These are phyloP conservation scores for Procambarus virginalis DNA, from an alignment of 1,140 invertebrate species.

Conservation along the genomic window DNA sequence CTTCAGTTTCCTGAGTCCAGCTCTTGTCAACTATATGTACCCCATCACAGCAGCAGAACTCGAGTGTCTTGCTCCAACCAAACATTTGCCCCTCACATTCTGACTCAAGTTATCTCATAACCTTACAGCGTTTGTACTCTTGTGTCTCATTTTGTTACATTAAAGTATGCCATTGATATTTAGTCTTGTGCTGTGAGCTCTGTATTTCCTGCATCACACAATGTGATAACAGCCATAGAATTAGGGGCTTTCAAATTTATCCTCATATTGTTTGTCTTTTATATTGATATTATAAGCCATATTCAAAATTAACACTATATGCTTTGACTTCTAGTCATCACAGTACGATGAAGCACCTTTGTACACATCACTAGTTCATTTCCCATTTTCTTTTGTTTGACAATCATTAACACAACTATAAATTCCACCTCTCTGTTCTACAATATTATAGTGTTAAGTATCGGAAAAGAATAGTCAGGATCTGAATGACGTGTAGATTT, in stretches of 20 bases:
- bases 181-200: conserved; percentile 4
- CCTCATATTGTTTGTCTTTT: neutral
- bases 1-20: conserved; percentile 73
- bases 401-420: too few relatives aligned
- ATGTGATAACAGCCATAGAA: conserved; percentile 12
- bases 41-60: conserved; percentile 11
- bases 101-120: conserved; percentile 4
- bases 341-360: conserved; percentile 6
- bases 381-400: neutral
- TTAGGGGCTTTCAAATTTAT: conserved; percentile 7
- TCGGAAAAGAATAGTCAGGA: neutral
- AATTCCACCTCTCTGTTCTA: neutral
- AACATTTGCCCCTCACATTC: conserved; percentile 24
- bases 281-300: neutral
- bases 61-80: neutral
- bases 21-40: neutral
- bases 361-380: neutral
- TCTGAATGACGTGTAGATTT: neutral
- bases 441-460: conserved; percentile 8
- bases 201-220: conserved; percentile 15
- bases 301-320: neutral
- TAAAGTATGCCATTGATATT: neutral
- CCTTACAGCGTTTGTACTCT: neutral
- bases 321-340: conserved; percentile 14
- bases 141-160: neutral